Percentiles rank a stretch among this genome's conserved stretches.
These are phyloP conservation scores for Napeogenes sylphis DNA, from an alignment of 2,888 invertebrate genomes.

Conservation along the genomic window DNA sequence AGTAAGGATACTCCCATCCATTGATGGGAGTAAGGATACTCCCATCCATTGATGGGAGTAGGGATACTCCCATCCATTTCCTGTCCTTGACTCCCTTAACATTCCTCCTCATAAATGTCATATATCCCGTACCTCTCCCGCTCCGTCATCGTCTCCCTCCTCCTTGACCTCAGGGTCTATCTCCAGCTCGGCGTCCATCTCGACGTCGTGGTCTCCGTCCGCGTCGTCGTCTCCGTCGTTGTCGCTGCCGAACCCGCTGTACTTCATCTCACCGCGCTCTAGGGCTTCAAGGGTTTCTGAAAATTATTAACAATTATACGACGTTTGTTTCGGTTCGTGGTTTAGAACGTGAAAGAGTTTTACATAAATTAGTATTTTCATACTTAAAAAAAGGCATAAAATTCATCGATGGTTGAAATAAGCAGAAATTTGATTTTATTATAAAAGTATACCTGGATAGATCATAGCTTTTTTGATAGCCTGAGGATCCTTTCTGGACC, in stretches of 20 bases:
- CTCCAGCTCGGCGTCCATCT: constrained; percentile 61
- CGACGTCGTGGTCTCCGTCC: constrained; percentile 62
- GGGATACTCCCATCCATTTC: too few relatives aligned
- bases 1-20: too few relatives aligned
- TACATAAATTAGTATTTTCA: too few relatives aligned
- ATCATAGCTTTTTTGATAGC: constrained; percentile 96
- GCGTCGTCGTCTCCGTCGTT: constrained; percentile 79
- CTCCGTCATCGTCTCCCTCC: constrained; percentile 80
- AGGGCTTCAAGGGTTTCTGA: constrained; percentile 87
- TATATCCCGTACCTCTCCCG: constrained; percentile 33
- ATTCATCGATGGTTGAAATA: too few relatives aligned
- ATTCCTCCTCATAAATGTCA: too few relatives aligned
- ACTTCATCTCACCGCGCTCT: constrained; percentile 93
- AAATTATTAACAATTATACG: constrained; percentile 31
- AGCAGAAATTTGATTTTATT: too few relatives aligned
- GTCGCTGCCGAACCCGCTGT: constrained; percentile 83
- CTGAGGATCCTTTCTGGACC: constrained; percentile 96
- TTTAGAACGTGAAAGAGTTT: too few relatives aligned
- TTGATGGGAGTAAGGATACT: too few relatives aligned
- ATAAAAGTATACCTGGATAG: constrained; percentile 82
- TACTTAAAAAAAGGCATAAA: too few relatives aligned
- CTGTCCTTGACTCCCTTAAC: too few relatives aligned
- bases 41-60: too few relatives aligned
- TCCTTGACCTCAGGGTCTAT: constrained; percentile 72
- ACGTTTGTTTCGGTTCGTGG: too few relatives aligned